phyloP scores from a whole-genome alignment of 1,140 invertebrate genomes.

The Planococcus citri region DNA sequence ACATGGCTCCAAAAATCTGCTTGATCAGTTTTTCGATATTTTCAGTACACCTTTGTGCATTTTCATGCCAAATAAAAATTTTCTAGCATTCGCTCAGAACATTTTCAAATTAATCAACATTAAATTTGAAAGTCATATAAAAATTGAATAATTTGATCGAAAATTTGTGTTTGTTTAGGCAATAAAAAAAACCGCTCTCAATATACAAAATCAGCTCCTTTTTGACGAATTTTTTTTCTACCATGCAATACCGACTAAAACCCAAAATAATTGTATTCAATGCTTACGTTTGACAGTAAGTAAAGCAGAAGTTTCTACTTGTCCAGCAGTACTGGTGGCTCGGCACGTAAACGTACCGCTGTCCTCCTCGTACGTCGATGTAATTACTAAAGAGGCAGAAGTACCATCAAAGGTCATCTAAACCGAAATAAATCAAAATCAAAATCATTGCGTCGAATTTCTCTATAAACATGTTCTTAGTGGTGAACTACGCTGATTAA shows the following conservation, averaged over 20 bases:
- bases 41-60: too few species aligned
- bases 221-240: neutral
- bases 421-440: neutral
- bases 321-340: constrained; percentile 77
- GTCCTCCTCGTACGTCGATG: constrained; percentile 86
- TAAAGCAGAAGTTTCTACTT: constrained; percentile 80
- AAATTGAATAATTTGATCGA: too few species aligned
- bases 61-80: too few species aligned
- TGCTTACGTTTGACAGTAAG: constrained; percentile 97
- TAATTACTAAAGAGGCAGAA: constrained; percentile 76
- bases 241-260: neutral
- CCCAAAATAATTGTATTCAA: constrained; percentile 32
- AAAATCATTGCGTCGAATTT: neutral
- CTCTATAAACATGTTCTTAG: neutral
- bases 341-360: constrained; percentile 82
- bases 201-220: neutral
- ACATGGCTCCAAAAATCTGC: too few species aligned
- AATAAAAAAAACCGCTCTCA: too few species aligned
- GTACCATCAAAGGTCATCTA: constrained; percentile 87
- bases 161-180: too few species aligned
- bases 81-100: too few species aligned
- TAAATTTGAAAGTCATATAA: too few species aligned
- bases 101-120: too few species aligned
- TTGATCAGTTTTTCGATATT: too few species aligned
- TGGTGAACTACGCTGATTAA: neutral